phyloP scores from a whole-genome alignment of 2,888 invertebrate genomes.

The Apocheima hispidaria region DNA sequence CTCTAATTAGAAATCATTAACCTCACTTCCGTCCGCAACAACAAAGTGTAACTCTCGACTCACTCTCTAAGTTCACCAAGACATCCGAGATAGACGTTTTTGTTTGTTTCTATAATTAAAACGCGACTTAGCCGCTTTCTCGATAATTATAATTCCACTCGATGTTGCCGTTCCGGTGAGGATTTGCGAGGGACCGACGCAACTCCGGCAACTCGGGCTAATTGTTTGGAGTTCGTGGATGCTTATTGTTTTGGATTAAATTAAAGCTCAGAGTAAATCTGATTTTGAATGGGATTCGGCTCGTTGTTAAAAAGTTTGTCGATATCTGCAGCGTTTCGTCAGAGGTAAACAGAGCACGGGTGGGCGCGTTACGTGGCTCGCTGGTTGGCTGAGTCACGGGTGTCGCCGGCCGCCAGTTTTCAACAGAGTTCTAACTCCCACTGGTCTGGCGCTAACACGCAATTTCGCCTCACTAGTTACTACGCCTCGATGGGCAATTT shows the following conservation, averaged over 20 bases:
- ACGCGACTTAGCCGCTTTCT: conserved; percentile 72
- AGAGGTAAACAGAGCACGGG: conserved; percentile 52
- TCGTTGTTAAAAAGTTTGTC: conserved; percentile 41
- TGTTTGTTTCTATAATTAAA: conserved; percentile 83
- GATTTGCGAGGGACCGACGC: conserved; percentile 58
- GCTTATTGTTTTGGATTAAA: conserved; percentile 51
- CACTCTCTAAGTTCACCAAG: conserved; percentile 66
- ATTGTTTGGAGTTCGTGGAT: conserved; percentile 50
- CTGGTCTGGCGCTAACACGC: conserved; percentile 74
- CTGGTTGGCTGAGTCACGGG: conserved; percentile 70
- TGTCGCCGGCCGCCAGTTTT: conserved; percentile 64
- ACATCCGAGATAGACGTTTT: conserved; percentile 72
- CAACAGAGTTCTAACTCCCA: conserved; percentile 66
- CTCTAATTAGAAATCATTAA: conserved; percentile 37
- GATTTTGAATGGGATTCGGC: conserved; percentile 40
- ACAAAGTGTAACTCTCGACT: conserved; percentile 65
- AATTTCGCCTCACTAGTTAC: conserved; percentile 76
- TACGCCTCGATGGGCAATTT: conserved; percentile 73
- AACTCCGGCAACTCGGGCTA: conserved; percentile 44
- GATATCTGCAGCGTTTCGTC: conserved; percentile 53
- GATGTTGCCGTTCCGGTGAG: conserved; percentile 62
- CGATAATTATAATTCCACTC: conserved; percentile 75
- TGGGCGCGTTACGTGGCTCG: conserved; percentile 62
- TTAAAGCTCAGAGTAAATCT: conserved; percentile 38
- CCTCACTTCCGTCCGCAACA: conserved; percentile 50